phyloP scores from a whole-genome alignment of 1,140 invertebrate genomes.

The Catajapyx aquilonaris region DNA sequence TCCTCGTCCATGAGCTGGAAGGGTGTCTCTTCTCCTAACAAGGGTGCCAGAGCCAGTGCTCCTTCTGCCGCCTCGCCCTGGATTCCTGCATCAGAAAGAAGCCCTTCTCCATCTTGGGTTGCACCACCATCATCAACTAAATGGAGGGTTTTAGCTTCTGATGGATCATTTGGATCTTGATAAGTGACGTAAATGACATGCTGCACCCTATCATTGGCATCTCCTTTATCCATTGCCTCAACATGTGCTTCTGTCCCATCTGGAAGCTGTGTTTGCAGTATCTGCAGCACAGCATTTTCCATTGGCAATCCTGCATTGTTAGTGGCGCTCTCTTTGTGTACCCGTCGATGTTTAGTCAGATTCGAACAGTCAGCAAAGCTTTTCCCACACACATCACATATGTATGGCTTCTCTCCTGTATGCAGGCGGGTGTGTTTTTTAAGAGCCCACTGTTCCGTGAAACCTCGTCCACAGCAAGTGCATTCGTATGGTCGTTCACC shows the following conservation, averaged over 20 bases:
- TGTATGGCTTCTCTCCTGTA: slow-evolving; percentile 54
- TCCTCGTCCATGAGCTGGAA: slow-evolving; percentile 37
- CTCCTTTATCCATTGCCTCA: slow-evolving; percentile 15
- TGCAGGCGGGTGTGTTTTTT: slow-evolving; percentile 42
- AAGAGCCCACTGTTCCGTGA: slow-evolving; percentile 40
- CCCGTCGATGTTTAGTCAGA: slow-evolving; percentile 38
- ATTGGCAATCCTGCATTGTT: too few relatives aligned
- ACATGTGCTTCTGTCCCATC: too few relatives aligned
- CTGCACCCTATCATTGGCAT: slow-evolving; percentile 17
- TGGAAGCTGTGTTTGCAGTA: too few relatives aligned
- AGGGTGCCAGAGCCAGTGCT: neutral
- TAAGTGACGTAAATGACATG: slow-evolving; percentile 29
- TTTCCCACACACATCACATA: slow-evolving; percentile 48
- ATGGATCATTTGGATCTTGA: slow-evolving; percentile 22
- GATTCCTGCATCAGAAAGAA: slow-evolving; percentile 11
- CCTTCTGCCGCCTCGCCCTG: slow-evolving; percentile 4
- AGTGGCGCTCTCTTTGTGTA: too few relatives aligned
- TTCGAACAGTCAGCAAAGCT: slow-evolving; percentile 46
- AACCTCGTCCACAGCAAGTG: slow-evolving; percentile 30
- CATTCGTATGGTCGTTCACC: slow-evolving; percentile 40
- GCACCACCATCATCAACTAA: slow-evolving; percentile 15
- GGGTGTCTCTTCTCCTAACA: neutral
- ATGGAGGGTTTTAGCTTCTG: slow-evolving; percentile 20
- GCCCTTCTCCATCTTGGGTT: neutral
- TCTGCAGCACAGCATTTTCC: too few relatives aligned